These are phyloP conservation scores for Phrynocephalus versicolor DNA, from an alignment of 2,113 vertebrate genomes.

Conservation along the genomic window DNA sequence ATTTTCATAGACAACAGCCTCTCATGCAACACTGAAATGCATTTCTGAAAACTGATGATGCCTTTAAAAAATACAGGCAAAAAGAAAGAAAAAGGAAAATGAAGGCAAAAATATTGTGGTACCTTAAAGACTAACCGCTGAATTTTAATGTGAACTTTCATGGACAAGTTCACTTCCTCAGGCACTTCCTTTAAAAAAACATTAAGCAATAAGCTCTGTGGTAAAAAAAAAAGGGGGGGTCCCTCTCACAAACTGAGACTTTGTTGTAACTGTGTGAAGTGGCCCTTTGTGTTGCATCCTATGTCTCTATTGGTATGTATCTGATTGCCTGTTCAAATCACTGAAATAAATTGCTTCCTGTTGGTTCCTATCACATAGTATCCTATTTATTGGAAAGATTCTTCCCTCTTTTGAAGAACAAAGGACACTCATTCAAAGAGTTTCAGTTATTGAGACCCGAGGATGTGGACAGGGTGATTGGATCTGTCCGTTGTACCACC, in stretches of 20 bases:
- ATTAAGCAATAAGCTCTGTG: background rate
- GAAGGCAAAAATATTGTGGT: too few relatives aligned
- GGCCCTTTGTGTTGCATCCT: background rate
- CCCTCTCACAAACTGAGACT: background rate
- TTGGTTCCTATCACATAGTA: background rate
- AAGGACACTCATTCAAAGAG: too few relatives aligned
- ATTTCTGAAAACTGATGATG: background rate
- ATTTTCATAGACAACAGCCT: background rate
- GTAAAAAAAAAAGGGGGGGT: background rate
- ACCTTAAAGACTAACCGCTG: too few relatives aligned
- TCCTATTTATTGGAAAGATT: background rate
- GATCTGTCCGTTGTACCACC: too few relatives aligned
- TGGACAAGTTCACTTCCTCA: too few relatives aligned
- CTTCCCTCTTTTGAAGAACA: conserved; percentile 97
- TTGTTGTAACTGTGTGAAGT: background rate
- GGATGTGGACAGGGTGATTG: too few relatives aligned
- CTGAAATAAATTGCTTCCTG: background rate
- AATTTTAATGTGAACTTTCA: too few relatives aligned
- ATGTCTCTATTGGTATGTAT: background rate
- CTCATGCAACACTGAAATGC: background rate
- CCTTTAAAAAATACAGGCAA: background rate
- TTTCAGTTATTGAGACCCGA: too few relatives aligned
- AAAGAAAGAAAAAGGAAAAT: too few relatives aligned
- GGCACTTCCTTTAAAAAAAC: background rate
- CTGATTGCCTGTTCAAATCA: background rate